Conservation (phyloP, 2,797 vertebrate genomes). For the Enteromius radiatus region DNA sequence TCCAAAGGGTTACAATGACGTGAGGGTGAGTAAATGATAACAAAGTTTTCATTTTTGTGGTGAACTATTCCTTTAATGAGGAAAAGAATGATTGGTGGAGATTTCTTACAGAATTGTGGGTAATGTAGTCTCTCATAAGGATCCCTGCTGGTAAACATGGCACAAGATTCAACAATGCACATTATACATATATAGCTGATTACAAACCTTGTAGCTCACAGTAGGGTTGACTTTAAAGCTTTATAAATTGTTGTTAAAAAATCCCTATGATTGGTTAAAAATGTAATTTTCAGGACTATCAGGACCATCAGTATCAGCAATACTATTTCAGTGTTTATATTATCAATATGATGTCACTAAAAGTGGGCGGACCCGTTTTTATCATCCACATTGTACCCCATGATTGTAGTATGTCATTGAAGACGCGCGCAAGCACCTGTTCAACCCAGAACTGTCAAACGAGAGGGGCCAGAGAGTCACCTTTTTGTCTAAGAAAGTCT, state of each 20-base stretch:
- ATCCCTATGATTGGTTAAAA: background rate
- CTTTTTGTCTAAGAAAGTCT: constrained; percentile 64
- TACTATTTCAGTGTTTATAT: background rate
- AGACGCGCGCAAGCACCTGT: constrained; percentile 37
- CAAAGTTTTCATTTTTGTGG: background rate
- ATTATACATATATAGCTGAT: background rate
- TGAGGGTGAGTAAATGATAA: background rate
- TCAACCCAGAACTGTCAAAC: constrained; percentile 52
- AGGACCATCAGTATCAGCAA: background rate
- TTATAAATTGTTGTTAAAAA: background rate
- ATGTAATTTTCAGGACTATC: background rate
- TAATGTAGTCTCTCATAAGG: background rate
- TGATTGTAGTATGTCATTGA: background rate
- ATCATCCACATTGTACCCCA: background rate
- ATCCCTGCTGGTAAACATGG: background rate
- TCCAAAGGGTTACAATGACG: background rate
- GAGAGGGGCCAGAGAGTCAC: constrained; percentile 50
- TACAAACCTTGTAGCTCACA: background rate
- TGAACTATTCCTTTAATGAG: background rate
- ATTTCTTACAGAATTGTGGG: background rate
- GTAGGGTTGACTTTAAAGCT: background rate
- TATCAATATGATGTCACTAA: background rate
- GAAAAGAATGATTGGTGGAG: background rate
- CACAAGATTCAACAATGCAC: background rate
- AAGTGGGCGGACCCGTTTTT: background rate